Percentiles rank a stretch among this genome's conserved stretches.
These are phyloP conservation scores for Lucilia cuprina DNA, from an alignment of 1,140 invertebrate genomes.

Conservation along the genomic window DNA sequence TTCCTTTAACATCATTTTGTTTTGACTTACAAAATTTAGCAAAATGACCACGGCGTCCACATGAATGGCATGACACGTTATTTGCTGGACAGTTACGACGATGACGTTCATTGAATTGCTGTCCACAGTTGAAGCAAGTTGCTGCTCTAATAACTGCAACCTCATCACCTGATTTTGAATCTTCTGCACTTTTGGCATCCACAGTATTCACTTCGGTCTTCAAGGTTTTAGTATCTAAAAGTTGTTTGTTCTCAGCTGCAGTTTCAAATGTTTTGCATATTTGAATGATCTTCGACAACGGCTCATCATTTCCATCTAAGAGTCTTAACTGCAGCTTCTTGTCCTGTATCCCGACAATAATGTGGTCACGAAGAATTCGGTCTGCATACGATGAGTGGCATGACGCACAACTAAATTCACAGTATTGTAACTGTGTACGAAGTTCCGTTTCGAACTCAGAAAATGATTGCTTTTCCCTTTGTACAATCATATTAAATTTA, in stretches of 20 bases:
- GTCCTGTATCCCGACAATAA: not conserved
- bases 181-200: not conserved
- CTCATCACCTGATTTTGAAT: not conserved
- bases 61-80: not conserved
- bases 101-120: not conserved
- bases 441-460: not conserved
- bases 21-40: too few species aligned
- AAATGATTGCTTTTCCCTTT: too few species aligned
- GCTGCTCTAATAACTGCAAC: not conserved
- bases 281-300: not conserved
- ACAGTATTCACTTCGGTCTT: not conserved
- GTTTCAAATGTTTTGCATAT: not conserved
- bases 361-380: not conserved
- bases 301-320: slow-evolving; percentile 18
- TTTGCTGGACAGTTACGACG: not conserved
- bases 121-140: not conserved
- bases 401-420: too few species aligned
- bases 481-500: too few species aligned
- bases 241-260: not conserved
- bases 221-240: not conserved
- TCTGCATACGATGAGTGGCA: not conserved
- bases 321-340: slow-evolving; percentile 36
- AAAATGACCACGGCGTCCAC: not conserved
- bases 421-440: too few species aligned
- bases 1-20: too few species aligned